phyloP scores from a whole-genome alignment of 2,113 vertebrate genomes.

The Athene noctua region DNA sequence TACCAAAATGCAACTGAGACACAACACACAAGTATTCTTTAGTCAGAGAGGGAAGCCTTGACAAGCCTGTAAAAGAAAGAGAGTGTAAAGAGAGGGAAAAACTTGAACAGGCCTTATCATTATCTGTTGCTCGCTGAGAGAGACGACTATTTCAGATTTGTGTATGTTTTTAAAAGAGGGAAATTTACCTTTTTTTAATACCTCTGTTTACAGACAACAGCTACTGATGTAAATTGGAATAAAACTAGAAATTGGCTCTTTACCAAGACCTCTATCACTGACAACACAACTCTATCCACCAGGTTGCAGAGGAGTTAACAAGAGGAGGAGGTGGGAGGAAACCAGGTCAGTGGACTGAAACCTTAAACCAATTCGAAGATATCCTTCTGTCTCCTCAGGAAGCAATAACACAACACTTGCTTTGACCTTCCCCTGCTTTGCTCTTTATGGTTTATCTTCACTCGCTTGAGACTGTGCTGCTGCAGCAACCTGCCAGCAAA shows the following conservation, averaged over 20 bases:
- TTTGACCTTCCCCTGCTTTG: neutral
- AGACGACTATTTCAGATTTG: neutral
- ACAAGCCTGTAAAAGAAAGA: neutral
- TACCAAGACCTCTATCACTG: neutral
- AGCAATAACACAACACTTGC: neutral
- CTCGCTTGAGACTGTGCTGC: neutral
- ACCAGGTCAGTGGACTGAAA: neutral
- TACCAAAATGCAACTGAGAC: neutral
- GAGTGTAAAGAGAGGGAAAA: neutral
- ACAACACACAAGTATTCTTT: neutral
- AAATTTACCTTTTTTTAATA: neutral
- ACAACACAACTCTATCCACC: neutral
- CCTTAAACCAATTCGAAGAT: neutral
- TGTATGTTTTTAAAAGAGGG: neutral
- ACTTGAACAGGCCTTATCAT: neutral
- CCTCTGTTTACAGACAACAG: neutral
- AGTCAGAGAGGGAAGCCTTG: neutral
- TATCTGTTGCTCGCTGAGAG: neutral
- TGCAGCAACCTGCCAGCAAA: neutral
- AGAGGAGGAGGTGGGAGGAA: neutral
- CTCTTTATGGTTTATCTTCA: neutral
- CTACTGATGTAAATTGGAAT: neutral
- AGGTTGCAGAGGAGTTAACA: neutral
- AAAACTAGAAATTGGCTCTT: neutral
- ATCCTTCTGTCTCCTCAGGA: neutral